phyloP scores from a whole-genome alignment of 2,797 vertebrate species.

The Microhierax caerulescens region DNA sequence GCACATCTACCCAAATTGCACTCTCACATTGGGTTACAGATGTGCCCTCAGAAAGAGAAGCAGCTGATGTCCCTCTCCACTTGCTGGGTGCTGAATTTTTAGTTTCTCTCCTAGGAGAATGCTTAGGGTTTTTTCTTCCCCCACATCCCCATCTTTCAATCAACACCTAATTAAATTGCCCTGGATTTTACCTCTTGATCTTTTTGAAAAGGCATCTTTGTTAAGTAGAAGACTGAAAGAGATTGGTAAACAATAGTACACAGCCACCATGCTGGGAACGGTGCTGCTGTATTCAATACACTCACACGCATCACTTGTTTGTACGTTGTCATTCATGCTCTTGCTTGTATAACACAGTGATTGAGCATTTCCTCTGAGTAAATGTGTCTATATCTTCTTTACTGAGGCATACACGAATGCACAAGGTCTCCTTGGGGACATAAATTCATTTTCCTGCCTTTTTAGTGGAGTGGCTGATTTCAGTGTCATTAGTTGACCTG shows the following conservation, averaged over 20 bases:
- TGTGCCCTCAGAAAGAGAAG: not conserved
- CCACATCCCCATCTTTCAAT: not conserved
- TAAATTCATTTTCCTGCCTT: conserved; percentile 36
- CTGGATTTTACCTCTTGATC: not conserved
- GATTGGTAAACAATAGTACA: not conserved
- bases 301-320: not conserved
- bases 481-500: conserved; percentile 4
- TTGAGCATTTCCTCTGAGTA: conserved; percentile 5
- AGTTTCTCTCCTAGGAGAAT: conserved; percentile 8
- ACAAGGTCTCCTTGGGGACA: not conserved
- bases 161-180: not conserved
- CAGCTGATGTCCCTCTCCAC: not conserved
- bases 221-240: not conserved
- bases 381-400: not conserved
- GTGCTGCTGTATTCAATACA: not conserved
- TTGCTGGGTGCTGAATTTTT: not conserved
- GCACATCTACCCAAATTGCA: not conserved
- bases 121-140: not conserved
- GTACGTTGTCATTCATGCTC: not conserved
- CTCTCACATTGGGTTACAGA: not conserved
- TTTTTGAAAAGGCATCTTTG: not conserved
- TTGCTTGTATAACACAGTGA: not conserved
- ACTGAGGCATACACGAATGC: not conserved
- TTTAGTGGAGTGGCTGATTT: conserved; percentile 16
- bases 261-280: not conserved